Evolutionary conservation across 2,113 vertebrate genomes (phyloP), one percentile per base, ranked within the genome.

Genomic region (Engystomops pustulosus): DNA sequence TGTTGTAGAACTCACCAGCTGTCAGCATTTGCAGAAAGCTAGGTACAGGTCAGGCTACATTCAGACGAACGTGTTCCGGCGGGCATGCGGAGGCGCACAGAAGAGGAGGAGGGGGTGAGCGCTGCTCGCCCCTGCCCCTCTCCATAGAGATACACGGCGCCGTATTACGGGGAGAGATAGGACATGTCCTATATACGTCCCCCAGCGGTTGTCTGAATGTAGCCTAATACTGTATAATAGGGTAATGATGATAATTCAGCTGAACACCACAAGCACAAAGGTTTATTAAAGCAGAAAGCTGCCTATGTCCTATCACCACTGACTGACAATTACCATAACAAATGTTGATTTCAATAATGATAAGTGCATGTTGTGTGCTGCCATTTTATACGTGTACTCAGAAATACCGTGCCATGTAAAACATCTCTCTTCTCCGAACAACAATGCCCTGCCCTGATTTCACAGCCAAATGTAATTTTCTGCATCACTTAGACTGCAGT

Each of bases 391-490:
- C 17, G 49, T 55, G 36, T 69, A 34, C 23, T 60, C 55, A 60
- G 60, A 72, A 58, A 82, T 45, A 18, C 80, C 23, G 25, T 30
- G 34, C 47, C 25, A 34, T 82, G 51, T 17, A 72, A 12, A 71
- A 53, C 49, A n/a, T 12, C 25, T 18, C 20, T 49, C 23, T 10
- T 20, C 60, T 34, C 20, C 14, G 17, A 49, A 53, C 47, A 81
- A 71, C 15, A 36, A 47, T 72, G 47, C 18, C 47, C 45, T 55
- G 67, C 68, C 55, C 68, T 60, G 80, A 72, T 71, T 70, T 81
- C 51, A 72, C 69, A 82, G 49, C 34, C 38, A 81, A 81, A 70
- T 70, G 62, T 68, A 69, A 81, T 81, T 70, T 45, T 82, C 49
- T 82, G 80, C 80, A 72, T 82, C 68, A 60, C 68, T 58, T 38